Conservation (phyloP, 2,888 invertebrate species). For the Ectemnius continuus region DNA sequence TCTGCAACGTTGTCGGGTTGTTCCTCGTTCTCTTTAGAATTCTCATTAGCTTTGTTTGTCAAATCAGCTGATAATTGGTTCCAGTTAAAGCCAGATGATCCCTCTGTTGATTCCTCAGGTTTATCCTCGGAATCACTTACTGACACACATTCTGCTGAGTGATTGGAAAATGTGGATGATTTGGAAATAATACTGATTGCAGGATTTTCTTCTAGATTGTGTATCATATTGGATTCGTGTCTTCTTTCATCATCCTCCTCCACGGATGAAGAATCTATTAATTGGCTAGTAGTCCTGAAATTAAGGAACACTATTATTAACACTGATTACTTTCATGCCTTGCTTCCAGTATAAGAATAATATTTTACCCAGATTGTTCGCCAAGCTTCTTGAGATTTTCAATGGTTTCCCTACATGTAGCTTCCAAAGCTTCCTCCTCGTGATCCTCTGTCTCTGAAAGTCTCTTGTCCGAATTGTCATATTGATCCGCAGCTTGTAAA, state of each 20-base stretch:
- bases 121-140: slow-evolving; percentile 48
- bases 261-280: slow-evolving; percentile 62
- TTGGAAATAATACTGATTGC: slow-evolving; percentile 64
- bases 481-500: slow-evolving; percentile 63
- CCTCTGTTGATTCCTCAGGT: slow-evolving; percentile 39
- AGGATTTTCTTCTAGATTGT: slow-evolving; percentile 60
- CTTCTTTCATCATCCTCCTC: slow-evolving; percentile 57
- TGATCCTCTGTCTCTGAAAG: slow-evolving; percentile 69
- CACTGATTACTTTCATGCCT: too few relatives aligned
- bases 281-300: slow-evolving; percentile 63
- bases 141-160: slow-evolving; percentile 39
- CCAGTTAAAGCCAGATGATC: slow-evolving; percentile 67
- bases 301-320: slow-evolving; percentile 30
- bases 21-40: slow-evolving; percentile 56
- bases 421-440: slow-evolving; percentile 74
- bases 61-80: slow-evolving; percentile 64
- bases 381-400: slow-evolving; percentile 75
- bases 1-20: slow-evolving; percentile 58
- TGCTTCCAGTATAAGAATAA: not conserved
- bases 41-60: slow-evolving; percentile 55
- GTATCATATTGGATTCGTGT: slow-evolving; percentile 60
- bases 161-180: slow-evolving; percentile 57
- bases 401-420: slow-evolving; percentile 75
- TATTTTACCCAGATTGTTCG: slow-evolving; percentile 74
- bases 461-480: slow-evolving; percentile 64